Base-by-base conservation (phyloP, 2,888 invertebrate genomes). In the Trisateles emortualis region DNA sequence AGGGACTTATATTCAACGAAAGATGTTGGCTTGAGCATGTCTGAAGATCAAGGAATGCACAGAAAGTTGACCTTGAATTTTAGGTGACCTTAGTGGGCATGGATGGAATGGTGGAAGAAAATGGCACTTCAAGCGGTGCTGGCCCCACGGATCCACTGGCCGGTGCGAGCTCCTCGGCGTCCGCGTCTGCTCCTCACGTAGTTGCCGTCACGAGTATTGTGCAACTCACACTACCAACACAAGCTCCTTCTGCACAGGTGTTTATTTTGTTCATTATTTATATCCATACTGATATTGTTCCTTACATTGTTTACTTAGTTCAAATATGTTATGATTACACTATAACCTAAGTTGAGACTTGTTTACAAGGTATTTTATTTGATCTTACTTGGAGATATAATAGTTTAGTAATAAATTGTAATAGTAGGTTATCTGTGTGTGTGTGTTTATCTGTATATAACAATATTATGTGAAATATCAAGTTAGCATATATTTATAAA, bases 41-140 rank as follows among this genome's bases (percentile, higher is more conserved):
- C 74, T 75, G 75, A 79, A 76, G 78, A 86, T 76, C 80, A 79
- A 83, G 89, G 86, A 86, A 87, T 88, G 87, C 85, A 84, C 83
- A 86, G 86, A 87, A 78, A 80, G 87, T 85, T 88, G 92, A 90
- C 91, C 91, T 93, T 93, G 94, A 93, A 92, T 94, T 93, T 88
- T 93, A 95, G 95, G 95, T 94, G 94, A 94, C 93, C 86, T 85
- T 83, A 84, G 85, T 87, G 86, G 94, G 93, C 94, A 97, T 97
- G 97, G 97, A 97, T 94, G 96, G 96, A 94, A 97, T 97, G 96
- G 97, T 97, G 92, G 97, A 97, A 94, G 97, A 97, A 95, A 97
- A 97, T 90, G 97, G 97, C 78, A 88, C 90, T 68, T 81, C 87
- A 69, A 84, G 86, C 64, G 86, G 89, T 66, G 84, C 86, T 64